Evolutionary conservation across 2,797 vertebrate genomes (phyloP), one percentile per base, ranked within the genome.

Genomic region (Melanotaenia boesemani): DNA sequence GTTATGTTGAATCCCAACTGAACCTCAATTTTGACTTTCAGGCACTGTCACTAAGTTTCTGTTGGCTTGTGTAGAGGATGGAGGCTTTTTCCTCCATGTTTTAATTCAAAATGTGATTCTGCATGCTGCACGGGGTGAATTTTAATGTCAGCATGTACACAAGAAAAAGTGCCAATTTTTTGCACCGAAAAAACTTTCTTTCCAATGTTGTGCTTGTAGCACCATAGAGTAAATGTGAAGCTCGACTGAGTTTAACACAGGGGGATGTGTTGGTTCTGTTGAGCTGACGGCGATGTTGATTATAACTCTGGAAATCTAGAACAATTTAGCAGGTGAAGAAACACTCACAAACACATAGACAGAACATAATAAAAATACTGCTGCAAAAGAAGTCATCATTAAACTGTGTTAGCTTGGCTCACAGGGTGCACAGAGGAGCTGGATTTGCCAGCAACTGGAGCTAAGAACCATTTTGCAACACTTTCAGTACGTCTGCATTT

Each of bases 11-110:
- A 55, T 76, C 64, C 68, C 10, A 12, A 65, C 70, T 62, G 64
- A 44, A 46, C 55, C 63, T 79, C 82, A 82, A 61, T 80, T 82
- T 77, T 81, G 72, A 79, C 86, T 81, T 79, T 78, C 75, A 79
- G 78, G 52, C 66, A 24, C 70, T 54, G 73, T 74, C 67, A 11
- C 59, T n/a, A 32, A 68, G 34, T 80, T 62, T 65, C 46, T 63
- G 41, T 68, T 34, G 36, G 39, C 59, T 61, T 26, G 28, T 72
- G 50, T 63, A 39, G 57, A 56, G 44, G 44, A 57, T 30, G 11
- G 39, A 69, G 62, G 32, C 39, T 56, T 13, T 71, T n/a, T 55
- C 9, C 30, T 32, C 36, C 11, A n/a, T 54, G 63, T 72, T 72
- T 67, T 22, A 39, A 76, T 68, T 62, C 5, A 1, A 59, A 5